These are phyloP conservation scores for Mobula hypostoma DNA, from an alignment of 2,113 vertebrate species.

Conservation along the genomic window DNA sequence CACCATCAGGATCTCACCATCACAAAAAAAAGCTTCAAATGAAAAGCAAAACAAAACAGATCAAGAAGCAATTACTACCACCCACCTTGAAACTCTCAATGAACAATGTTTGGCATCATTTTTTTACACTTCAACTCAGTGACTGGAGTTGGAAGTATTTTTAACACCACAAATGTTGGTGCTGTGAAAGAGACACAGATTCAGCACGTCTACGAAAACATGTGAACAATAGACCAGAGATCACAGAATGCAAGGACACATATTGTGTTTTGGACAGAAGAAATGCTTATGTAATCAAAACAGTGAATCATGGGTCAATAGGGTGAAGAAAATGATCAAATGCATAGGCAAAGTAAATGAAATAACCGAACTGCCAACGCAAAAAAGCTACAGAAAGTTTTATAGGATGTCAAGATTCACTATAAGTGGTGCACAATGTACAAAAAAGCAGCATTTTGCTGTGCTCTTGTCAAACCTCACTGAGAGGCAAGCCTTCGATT, in stretches of 20 bases:
- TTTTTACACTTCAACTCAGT: too few relatives aligned
- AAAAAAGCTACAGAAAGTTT: background rate
- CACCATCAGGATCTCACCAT: too few relatives aligned
- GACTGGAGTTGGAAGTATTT: too few relatives aligned
- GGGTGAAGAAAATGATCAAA: background rate
- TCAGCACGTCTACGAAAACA: background rate
- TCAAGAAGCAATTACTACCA: too few relatives aligned
- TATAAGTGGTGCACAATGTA: background rate
- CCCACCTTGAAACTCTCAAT: too few relatives aligned
- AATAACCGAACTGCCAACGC: background rate
- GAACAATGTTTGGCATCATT: too few relatives aligned
- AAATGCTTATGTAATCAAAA: background rate
- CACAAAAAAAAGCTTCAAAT: too few relatives aligned
- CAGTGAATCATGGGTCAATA: background rate
- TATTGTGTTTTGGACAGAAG: background rate
- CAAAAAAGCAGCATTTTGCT: background rate
- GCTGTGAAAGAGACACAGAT: background rate
- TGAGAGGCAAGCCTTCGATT: background rate
- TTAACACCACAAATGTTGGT: background rate
- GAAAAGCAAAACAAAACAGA: too few relatives aligned
- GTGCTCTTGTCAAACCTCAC: background rate
- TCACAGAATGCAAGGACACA: background rate
- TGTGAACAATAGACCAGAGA: background rate
- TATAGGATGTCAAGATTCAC: background rate
- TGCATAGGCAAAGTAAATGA: background rate